A percentile compares a stretch with the other conserved stretches of the same genome.
Conservation (phyloP, 2,113 vertebrate species). For the Sus scrofa region DNA sequence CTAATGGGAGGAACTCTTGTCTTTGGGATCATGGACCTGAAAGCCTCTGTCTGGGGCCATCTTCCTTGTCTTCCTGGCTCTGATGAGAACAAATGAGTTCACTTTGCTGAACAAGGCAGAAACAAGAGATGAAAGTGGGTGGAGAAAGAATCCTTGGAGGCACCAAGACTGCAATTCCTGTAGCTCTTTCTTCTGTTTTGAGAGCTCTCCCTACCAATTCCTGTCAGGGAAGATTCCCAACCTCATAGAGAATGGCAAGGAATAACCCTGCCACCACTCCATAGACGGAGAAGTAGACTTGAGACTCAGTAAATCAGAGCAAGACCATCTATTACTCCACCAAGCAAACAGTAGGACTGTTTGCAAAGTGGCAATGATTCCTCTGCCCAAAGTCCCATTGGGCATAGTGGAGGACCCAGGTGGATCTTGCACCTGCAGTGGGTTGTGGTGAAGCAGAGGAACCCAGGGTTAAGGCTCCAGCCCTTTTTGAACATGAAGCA, state of each 20-base stretch:
- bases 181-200: not conserved
- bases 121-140: not conserved
- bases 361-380: too few relatives aligned
- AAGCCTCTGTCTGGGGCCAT: not conserved
- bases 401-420: not conserved
- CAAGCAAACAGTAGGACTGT: not conserved
- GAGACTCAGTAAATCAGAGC: not conserved
- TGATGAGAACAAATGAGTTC: not conserved
- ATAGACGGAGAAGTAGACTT: not conserved
- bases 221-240: not conserved
- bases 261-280: not conserved
- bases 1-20: not conserved
- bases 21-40: not conserved
- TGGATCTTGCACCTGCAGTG: rapidly evolving
- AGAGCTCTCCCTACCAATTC: not conserved
- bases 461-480: not conserved
- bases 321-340: not conserved
- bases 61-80: not conserved
- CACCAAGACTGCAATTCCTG: not conserved
- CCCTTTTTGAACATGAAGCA: not conserved
- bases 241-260: not conserved
- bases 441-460: not conserved
- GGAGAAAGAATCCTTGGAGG: not conserved
- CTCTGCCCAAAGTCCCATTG: not conserved
- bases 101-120: not conserved